A percentile compares a stretch with the other conserved stretches of the same genome.
These are phyloP conservation scores for Archocentrus centrarchus DNA, from an alignment of 2,113 vertebrate species.

Conservation along the genomic window DNA sequence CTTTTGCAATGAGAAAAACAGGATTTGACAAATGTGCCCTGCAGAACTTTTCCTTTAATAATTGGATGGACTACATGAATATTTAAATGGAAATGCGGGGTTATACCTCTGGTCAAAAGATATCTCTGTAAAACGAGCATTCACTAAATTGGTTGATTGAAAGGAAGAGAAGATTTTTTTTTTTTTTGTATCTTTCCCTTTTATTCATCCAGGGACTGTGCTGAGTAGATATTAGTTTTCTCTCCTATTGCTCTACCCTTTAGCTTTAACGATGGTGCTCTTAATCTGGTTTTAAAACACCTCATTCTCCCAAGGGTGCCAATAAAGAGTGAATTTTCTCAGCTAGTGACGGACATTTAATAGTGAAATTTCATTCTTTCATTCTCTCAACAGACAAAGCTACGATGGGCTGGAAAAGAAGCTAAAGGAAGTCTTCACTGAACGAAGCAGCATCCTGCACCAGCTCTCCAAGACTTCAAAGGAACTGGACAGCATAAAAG, in stretches of 20 bases:
- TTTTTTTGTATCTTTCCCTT: background rate
- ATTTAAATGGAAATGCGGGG: constrained; percentile 45
- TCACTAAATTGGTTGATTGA: constrained; percentile 55
- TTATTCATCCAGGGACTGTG: constrained; percentile 30
- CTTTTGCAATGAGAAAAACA: constrained; percentile 40
- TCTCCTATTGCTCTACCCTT: constrained; percentile 31
- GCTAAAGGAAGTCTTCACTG: constrained; percentile 93
- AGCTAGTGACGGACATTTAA: constrained; percentile 44
- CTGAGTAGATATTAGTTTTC: constrained; percentile 50
- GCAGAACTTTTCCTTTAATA: constrained; percentile 32
- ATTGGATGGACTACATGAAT: constrained; percentile 55
- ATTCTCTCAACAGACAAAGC: constrained; percentile 86
- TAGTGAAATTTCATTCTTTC: constrained; percentile 50
- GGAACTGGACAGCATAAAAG: constrained; percentile 94
- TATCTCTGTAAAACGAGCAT: constrained; percentile 42
- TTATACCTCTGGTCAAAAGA: constrained; percentile 55
- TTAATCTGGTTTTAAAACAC: constrained; percentile 54
- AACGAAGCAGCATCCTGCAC: constrained; percentile 90
- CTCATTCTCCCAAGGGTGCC: constrained; percentile 32
- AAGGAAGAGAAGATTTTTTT: constrained; percentile 14
- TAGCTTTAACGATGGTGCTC: constrained; percentile 38
- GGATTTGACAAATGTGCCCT: constrained; percentile 50
- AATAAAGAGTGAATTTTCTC: constrained; percentile 57
- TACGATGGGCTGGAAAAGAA: constrained; percentile 93
- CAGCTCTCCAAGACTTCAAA: constrained; percentile 94